Evolutionary conservation across 2,113 vertebrate genomes (phyloP), one percentile per base, ranked within the genome.

Genomic region (Lucifuga dentata): DNA sequence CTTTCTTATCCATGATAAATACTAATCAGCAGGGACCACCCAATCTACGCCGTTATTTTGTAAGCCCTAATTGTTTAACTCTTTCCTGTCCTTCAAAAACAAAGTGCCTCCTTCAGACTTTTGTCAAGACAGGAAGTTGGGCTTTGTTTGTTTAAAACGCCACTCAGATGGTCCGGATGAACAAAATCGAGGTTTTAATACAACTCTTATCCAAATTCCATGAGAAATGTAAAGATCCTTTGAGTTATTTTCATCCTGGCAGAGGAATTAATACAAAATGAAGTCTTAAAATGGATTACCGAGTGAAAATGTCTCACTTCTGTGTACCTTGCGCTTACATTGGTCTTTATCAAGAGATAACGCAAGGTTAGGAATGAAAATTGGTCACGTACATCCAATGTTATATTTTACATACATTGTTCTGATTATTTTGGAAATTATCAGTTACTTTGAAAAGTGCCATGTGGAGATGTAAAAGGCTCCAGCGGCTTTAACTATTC

Each of bases 61-160:
- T 40, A 63, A 74, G 63, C 46, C 67, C 61, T 84, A 40, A 86
- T 87, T 89, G 84, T 92, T 87, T 80, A 89, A 90, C 88, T 64
- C 85, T 62, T 92, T 92, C 87, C 90, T 90, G 90, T 87, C 76
- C 68, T 49, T 71, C 20, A 38, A 85, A 84, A 90, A 73, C 59
- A 82, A 77, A 59, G n/a, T 2, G n/a, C 32, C 21, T 46, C 61
- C 24, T 71, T 21, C 23, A 48, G 29, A 38, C 23, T 10, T 16
- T 38, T 19, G 60, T 70, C 68, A 62, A 45, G 29, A 21, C 17
- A 85, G 74, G 78, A 85, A 77, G 63, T 19, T 1, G 2, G 24
- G 35, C 68, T 53, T 78, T 59, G 61, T 70, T 69, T 59, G 29
- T 49, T 36, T 36, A 3, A 43, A 29, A 68, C 1, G 2, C 5